A percentile compares a stretch with the other conserved stretches of the same genome.
Evolutionary conservation across 2,888 invertebrate species (phyloP).

Genomic region (Malachius bipustulatus): DNA sequence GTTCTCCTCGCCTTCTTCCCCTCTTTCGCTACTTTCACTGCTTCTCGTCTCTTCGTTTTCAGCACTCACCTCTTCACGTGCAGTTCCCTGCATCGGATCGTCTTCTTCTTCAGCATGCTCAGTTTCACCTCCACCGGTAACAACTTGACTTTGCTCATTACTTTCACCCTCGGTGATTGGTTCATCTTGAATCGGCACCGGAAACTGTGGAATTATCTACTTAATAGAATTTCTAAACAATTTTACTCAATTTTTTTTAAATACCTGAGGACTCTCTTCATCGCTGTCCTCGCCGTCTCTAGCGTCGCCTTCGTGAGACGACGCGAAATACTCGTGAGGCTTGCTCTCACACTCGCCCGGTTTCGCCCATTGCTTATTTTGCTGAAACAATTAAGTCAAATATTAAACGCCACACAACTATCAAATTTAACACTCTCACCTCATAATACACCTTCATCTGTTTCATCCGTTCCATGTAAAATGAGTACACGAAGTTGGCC

Average conservation of each 20-base stretch:
- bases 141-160: conserved; percentile 14
- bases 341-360: conserved; percentile 46
- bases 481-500: conserved; percentile 88
- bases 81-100: conserved; percentile 8
- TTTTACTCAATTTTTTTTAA: too few species aligned
- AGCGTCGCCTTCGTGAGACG: conserved; percentile 56
- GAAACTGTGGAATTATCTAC: conserved; percentile 22
- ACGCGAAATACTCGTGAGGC: conserved; percentile 45
- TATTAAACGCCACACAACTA: conserved; percentile 7
- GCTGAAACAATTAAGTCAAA: conserved; percentile 24
- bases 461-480: conserved; percentile 70
- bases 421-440: conserved; percentile 23
- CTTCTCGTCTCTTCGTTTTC: too few species aligned
- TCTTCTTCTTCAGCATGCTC: conserved; percentile 5
- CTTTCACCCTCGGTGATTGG: conserved; percentile 25
- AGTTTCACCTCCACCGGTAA: neutral
- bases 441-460: conserved; percentile 43
- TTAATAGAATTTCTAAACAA: too few species aligned
- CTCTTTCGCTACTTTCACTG: too few species aligned
- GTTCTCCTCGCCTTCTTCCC: too few species aligned
- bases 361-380: conserved; percentile 45
- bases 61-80: too few species aligned
- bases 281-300: conserved; percentile 52
- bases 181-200: conserved; percentile 35
- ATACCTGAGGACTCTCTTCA: conserved; percentile 40